Conservation (phyloP, 2,888 invertebrate species). For the Meliscaeva auricollis region DNA sequence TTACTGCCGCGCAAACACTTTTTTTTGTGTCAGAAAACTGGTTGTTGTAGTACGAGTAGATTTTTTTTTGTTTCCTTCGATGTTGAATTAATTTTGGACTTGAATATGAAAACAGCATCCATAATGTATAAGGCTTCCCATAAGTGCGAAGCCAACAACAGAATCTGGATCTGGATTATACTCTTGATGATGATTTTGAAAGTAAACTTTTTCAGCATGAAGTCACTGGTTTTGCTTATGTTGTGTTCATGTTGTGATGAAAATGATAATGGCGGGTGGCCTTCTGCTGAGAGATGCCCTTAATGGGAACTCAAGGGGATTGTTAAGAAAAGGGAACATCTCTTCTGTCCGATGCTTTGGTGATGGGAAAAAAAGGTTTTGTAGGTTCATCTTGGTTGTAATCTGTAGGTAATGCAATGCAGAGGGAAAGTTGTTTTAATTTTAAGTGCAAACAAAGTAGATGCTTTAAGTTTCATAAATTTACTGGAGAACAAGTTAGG, state of each 20-base stretch:
- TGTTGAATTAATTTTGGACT: constrained; percentile 24
- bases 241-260: constrained; percentile 26
- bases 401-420: no score
- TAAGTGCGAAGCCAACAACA: constrained; percentile 46
- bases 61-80: constrained; percentile 25
- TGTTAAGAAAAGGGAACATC: neutral
- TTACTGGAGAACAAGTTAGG: no score
- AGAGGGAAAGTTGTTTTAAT: constrained; percentile 3
- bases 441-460: neutral
- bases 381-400: neutral
- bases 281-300: constrained; percentile 20
- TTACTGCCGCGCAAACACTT: constrained; percentile 57
- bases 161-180: constrained; percentile 48
- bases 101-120: constrained; percentile 34
- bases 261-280: constrained; percentile 46
- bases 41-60: constrained; percentile 33
- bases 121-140: neutral
- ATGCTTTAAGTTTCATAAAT: no score
- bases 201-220: constrained; percentile 38
- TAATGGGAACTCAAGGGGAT: neutral
- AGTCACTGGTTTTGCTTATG: constrained; percentile 9
- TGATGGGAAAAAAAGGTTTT: neutral
- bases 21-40: constrained; percentile 48
- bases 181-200: constrained; percentile 37
- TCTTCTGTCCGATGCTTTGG: neutral